phyloP scores from a whole-genome alignment of 2,113 vertebrate species.

The Pterocles orientalis region DNA sequence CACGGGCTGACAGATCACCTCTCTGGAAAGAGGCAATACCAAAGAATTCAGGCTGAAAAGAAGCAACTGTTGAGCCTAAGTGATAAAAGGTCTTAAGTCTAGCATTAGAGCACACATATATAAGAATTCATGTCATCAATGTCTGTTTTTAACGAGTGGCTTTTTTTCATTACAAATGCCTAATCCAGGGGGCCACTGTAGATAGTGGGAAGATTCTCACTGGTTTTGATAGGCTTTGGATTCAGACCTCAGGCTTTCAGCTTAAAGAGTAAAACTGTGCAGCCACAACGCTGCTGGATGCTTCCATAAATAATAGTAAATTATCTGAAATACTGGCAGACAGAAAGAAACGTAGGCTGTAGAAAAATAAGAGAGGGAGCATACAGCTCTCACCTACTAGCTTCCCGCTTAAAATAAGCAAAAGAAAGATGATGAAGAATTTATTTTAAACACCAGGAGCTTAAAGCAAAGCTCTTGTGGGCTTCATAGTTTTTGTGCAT shows the following conservation, averaged over 20 bases:
- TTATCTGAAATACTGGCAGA: not conserved
- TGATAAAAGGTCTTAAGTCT: not conserved
- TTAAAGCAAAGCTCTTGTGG: constrained; percentile 3
- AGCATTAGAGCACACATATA: not conserved
- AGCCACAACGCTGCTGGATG: not conserved
- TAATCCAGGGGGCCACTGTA: not conserved
- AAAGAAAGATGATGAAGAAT: not conserved
- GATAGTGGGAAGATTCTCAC: not conserved
- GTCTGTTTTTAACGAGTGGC: not conserved
- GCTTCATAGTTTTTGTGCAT: not conserved
- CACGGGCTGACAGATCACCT: not conserved
- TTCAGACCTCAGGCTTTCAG: not conserved
- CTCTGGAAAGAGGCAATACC: not conserved
- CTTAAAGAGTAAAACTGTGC: not conserved
- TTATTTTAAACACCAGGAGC: constrained; percentile 1
- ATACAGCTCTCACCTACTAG: not conserved
- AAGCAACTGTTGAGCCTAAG: not conserved
- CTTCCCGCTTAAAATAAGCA: constrained; percentile 22
- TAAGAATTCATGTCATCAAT: not conserved
- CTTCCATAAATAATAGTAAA: not conserved
- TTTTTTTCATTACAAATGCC: not conserved
- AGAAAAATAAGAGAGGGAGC: not conserved
- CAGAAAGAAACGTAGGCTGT: not conserved
- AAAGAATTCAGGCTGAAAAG: not conserved
- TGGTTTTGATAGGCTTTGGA: not conserved